phyloP scores from a whole-genome alignment of 2,113 vertebrate species.

The Ondatra zibethicus region DNA sequence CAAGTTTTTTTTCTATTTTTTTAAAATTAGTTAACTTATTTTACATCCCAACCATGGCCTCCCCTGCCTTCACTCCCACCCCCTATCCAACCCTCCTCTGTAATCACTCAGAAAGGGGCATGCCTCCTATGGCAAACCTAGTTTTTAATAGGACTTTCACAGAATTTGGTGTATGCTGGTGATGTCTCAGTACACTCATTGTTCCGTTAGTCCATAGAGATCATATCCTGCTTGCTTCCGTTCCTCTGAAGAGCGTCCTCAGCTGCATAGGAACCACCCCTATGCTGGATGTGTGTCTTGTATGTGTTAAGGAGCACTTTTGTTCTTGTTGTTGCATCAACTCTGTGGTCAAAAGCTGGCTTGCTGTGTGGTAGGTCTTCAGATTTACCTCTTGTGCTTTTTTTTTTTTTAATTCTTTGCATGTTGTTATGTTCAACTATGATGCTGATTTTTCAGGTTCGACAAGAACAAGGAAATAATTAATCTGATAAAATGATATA shows the following conservation, averaged over 20 bases:
- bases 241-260: background rate
- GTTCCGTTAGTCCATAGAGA: background rate
- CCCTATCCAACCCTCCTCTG: background rate
- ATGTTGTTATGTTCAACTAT: background rate
- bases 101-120: background rate
- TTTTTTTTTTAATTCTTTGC: background rate
- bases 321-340: background rate
- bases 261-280: background rate
- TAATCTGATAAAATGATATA: background rate
- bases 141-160: background rate
- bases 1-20: background rate
- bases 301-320: background rate
- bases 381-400: background rate
- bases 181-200: rapidly evolving
- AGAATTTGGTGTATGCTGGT: background rate
- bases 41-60: background rate
- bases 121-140: background rate
- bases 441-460: background rate
- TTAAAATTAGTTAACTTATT: background rate
- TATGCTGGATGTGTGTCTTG: background rate
- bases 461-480: background rate
- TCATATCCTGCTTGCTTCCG: background rate
- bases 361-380: background rate
- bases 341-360: background rate
- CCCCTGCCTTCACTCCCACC: background rate